A percentile compares a stretch with the other conserved stretches of the same genome.
phyloP scores from a whole-genome alignment of 2,888 invertebrate species.

The Temnothorax unifasciatus region DNA sequence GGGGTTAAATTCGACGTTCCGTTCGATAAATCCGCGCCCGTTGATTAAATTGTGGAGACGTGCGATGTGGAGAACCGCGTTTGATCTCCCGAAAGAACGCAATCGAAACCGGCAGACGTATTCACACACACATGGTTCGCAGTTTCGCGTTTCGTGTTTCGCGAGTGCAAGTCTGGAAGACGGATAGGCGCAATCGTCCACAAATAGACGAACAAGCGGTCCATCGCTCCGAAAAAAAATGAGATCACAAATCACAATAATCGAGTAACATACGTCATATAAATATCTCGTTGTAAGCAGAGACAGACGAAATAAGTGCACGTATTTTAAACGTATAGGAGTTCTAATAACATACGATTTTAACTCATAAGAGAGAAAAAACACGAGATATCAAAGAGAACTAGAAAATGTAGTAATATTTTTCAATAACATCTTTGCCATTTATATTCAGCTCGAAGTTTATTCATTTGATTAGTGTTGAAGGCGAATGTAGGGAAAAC shows the following conservation, averaged over 20 bases:
- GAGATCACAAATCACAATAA: conserved; percentile 36
- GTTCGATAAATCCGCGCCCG: conserved; percentile 69
- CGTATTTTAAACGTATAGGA: neutral
- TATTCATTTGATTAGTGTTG: conserved; percentile 57
- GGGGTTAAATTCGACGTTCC: conserved; percentile 75
- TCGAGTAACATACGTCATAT: conserved; percentile 1
- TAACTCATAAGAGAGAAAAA: neutral
- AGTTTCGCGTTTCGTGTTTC: neutral
- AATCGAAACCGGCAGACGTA: conserved; percentile 63
- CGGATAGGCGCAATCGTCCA: conserved; percentile 14
- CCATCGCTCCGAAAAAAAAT: conserved; percentile 11
- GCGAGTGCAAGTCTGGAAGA: neutral
- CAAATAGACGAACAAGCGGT: conserved; percentile 22
- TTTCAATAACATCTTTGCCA: neutral
- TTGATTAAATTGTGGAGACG: conserved; percentile 71
- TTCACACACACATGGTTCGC: neutral
- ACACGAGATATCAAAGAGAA: too few species aligned
- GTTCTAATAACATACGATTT: neutral
- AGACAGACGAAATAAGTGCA: neutral
- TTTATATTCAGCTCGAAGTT: conserved; percentile 44
- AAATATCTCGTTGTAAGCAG: conserved; percentile 11
- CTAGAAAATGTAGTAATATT: too few species aligned
- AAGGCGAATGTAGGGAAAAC: conserved; percentile 20
- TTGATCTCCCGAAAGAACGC: conserved; percentile 60
- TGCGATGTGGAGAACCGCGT: conserved; percentile 60